Evolutionary conservation across 2,113 vertebrate species (phyloP).

Genomic region (Patagioenas fasciata): DNA sequence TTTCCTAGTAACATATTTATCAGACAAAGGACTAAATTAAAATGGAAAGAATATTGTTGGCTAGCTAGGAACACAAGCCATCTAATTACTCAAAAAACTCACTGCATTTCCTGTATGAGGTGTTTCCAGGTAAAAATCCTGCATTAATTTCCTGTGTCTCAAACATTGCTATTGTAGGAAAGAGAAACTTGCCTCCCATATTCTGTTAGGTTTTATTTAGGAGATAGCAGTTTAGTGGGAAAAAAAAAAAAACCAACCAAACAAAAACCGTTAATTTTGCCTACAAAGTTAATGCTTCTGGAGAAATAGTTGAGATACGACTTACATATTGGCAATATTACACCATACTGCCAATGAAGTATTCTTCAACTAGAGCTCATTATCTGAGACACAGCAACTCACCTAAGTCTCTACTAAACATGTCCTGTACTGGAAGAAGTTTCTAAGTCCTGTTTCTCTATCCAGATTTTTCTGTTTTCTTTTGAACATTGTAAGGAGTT

Average conservation of each 20-base stretch:
- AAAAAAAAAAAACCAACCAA: neutral
- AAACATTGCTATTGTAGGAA: neutral
- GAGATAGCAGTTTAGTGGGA: neutral
- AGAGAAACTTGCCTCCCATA: neutral
- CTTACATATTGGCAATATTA: neutral
- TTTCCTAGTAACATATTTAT: neutral
- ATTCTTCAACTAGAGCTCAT: neutral
- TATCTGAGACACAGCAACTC: neutral
- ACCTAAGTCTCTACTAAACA: neutral
- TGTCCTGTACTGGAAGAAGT: neutral
- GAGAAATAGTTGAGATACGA: neutral
- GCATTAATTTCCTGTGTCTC: neutral
- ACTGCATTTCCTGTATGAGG: fast-evolving
- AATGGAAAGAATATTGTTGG: neutral
- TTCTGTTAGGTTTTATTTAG: neutral
- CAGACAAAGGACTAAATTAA: neutral
- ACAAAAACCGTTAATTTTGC: neutral
- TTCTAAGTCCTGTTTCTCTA: neutral
- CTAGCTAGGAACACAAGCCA: neutral
- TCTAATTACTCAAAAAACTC: neutral
- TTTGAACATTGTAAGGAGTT: neutral
- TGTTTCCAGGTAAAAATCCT: neutral
- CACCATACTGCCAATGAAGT: neutral
- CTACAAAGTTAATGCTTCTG: neutral
- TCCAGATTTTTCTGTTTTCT: neutral